Base-by-base conservation (phyloP, 92 coral and sea anemone genomes). In the Ricordea florida region DNA sequence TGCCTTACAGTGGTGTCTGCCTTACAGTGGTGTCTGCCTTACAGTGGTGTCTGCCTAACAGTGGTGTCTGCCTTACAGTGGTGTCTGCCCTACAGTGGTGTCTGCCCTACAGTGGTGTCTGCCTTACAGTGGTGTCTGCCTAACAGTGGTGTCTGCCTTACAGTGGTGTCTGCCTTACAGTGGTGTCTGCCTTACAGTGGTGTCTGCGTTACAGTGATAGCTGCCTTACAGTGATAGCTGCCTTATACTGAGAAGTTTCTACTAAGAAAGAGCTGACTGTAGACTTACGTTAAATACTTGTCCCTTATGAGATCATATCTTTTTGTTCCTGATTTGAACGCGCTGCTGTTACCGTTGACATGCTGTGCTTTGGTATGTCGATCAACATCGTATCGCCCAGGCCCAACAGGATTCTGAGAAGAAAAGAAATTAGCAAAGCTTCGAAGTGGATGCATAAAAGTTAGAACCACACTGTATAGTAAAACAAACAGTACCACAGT, bases 321-420 rank as follows among this genome's bases (percentile, higher is more conserved):
- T 36, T 74, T 89, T 1, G 98, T 92, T 57, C 86, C 92, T 13
- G 98, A 94, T 44, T 92, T 88, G 26, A 94, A 94, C 6, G 92
- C 91, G 41, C 98, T 87, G 28, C 89, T 50, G 69, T 94, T 85
- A 6, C 97, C 97, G 75, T 94, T 92, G 6, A 73, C 89, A 35
- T 92, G 98, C 66, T 94, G 97, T 8, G 98, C 98, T 56, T 89
- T 67, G 1, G 71, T 93, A 36, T 85, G 92, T 5, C 90, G 91
- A 60, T 85, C 78, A 7, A 92, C 74, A 46, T 87, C 78, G 38
- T 94, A 94, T 14, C 98, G 98, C 1, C 98, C 98, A 22, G 98
- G 93, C 0, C 98, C 98, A 76, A 94, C 98, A n/a, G 98, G 97
- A 63, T 94, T 94, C 98, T 94, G 51, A 3, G 17, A 45, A 68